Evolutionary conservation across 2,888 invertebrate species (phyloP).

Genomic region (Lithophane leautieri): DNA sequence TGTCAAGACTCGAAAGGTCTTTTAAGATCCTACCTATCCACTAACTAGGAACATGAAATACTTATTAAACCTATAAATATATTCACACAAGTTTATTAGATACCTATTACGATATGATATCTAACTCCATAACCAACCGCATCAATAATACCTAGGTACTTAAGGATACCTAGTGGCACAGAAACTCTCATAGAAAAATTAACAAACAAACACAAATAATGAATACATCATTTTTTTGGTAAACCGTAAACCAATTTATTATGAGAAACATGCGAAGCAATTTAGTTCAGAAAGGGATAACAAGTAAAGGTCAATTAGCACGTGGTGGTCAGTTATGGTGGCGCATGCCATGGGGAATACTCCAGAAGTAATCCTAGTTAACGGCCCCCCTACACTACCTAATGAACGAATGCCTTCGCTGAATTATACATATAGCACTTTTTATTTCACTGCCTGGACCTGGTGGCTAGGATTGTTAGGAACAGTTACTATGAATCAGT

Average conservation of each 20-base stretch:
- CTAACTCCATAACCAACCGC: background rate
- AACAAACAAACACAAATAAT: background rate
- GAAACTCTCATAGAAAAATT: background rate
- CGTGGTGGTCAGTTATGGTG: conserved; percentile 5
- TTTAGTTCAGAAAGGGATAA: conserved; percentile 9
- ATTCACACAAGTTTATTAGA: background rate
- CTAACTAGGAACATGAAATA: background rate
- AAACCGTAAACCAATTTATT: background rate
- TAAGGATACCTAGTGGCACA: background rate
- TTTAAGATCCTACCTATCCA: too few species aligned
- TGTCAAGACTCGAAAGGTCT: background rate
- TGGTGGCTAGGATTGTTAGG: conserved; percentile 72
- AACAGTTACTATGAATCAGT: conserved; percentile 71
- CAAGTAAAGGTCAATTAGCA: conserved; percentile 44
- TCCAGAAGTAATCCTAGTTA: conserved; percentile 28
- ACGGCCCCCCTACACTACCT: conserved; percentile 23
- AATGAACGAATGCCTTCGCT: conserved; percentile 47
- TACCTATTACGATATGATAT: background rate
- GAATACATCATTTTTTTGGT: too few species aligned
- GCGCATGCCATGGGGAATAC: conserved; percentile 21
- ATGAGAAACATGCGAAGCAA: background rate
- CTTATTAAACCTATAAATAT: too few species aligned
- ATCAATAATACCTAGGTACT: background rate
- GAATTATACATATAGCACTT: conserved; percentile 60
- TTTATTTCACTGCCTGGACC: conserved; percentile 64